phyloP scores from a whole-genome alignment of 2,888 invertebrate genomes.

The Ophioninae sp. region DNA sequence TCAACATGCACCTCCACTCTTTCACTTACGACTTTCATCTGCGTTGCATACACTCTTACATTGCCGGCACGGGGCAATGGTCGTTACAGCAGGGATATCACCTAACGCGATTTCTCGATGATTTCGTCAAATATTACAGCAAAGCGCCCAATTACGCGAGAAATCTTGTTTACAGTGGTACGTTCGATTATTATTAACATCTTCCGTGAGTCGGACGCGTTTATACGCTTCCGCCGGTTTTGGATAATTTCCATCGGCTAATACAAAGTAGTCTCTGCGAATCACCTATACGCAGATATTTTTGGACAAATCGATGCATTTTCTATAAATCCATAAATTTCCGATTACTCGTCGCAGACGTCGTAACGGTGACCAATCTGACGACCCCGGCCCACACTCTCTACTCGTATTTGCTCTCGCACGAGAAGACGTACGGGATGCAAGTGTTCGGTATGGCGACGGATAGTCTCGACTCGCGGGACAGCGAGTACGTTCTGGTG shows the following conservation, averaged over 20 bases:
- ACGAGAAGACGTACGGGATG: conserved; percentile 87
- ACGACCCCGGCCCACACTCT: conserved; percentile 85
- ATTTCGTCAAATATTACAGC: conserved; percentile 89
- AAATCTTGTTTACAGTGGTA: conserved; percentile 87
- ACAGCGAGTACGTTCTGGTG: conserved; percentile 85
- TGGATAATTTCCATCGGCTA: background rate
- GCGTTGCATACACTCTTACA: conserved; percentile 85
- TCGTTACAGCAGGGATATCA: conserved; percentile 85
- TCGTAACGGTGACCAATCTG: conserved; percentile 83
- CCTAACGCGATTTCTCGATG: conserved; percentile 87
- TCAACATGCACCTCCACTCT: conserved; percentile 88
- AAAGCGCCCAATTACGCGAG: conserved; percentile 90
- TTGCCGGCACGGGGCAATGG: conserved; percentile 83
- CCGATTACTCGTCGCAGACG: conserved; percentile 79
- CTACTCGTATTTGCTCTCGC: conserved; percentile 87
- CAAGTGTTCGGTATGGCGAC: conserved; percentile 85
- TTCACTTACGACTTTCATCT: conserved; percentile 90
- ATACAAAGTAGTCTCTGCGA: background rate
- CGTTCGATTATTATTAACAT: background rate
- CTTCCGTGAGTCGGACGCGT: background rate
- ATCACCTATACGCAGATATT: background rate
- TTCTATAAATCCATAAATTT: background rate
- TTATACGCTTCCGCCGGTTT: background rate
- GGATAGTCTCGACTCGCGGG: conserved; percentile 76
- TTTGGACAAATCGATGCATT: conserved; percentile 17